Base-by-base conservation (phyloP, 2,797 vertebrate genomes). In the Okamejei kenojei region DNA sequence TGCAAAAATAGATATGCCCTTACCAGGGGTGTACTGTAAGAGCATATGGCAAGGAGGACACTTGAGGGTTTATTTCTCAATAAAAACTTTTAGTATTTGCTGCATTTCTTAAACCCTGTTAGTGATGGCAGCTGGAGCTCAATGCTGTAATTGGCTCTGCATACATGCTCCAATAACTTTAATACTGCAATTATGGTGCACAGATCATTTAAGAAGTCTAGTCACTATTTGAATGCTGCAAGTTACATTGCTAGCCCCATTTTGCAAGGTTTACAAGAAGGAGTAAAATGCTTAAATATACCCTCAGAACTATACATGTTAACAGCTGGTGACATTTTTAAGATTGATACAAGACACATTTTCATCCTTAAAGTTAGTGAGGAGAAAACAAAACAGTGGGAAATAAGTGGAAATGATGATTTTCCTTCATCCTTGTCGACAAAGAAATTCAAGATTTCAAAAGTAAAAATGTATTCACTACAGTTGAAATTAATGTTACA, bases 41-140 rank as follows among this genome's bases (percentile, higher is more conserved):
- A 74, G 23, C 90, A 91, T 74, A 91, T 91, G 90, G 90, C 90
- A 73, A 26, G 68, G 84, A 74, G 68, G 68, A 91, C 90, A 91
- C 32, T 74, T 45, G 65, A 74, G 90, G 90, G 90, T 23, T 71
- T 74, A 73, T 73, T 74, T 21, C 38, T 74, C 90, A 38, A 73
- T 91, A 45, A 91, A 90, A 74, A 91, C 38, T 71, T 90, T 45
- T 88, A 91, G 90, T 54, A 71, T 38, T 91, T 61, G 54, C 32
- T 21, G 90, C 35, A 38, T 91, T 91, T 71, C 68, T 91, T 71
- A 91, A 71, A 35, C 90, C 68, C 68, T 91, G 90, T 29, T 15
- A 38, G 38, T 54, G 68, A 35, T 11, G 90, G 23, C 90, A 91
- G 90, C 90, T 91, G 90, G 38, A 74, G 68, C 38, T 71, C 9